A percentile compares a stretch with the other conserved stretches of the same genome.
These are phyloP conservation scores for Spialia ferax DNA, from an alignment of 2,888 invertebrate genomes.

Conservation along the genomic window DNA sequence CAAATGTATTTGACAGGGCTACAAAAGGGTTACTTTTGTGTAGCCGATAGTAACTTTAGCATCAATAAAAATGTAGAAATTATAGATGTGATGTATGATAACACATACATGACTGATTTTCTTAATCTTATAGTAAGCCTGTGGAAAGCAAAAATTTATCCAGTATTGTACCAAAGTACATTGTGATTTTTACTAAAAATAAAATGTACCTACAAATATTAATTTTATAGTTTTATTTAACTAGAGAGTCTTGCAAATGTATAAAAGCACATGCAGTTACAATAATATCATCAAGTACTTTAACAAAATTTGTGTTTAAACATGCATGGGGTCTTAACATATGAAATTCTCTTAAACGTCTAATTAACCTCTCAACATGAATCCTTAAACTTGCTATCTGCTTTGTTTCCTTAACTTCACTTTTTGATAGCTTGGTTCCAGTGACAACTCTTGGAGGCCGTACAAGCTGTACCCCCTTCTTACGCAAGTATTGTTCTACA, in stretches of 20 bases:
- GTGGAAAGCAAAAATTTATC: constrained; percentile 26
- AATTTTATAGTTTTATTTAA: not conserved
- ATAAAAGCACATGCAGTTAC: not conserved
- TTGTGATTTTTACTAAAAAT: too few species aligned
- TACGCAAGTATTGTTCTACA: not conserved
- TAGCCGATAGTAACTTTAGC: constrained; percentile 33
- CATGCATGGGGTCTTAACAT: constrained; percentile 3
- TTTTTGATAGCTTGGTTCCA: not conserved
- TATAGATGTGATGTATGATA: constrained; percentile 3
- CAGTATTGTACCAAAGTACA: not conserved
- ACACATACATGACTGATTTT: constrained; percentile 15
- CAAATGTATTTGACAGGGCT: constrained; percentile 43
- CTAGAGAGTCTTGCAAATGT: not conserved
- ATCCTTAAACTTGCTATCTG: not conserved
- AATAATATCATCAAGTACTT: not conserved
- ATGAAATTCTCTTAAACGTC: not conserved
- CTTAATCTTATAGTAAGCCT: not conserved
- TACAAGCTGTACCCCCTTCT: not conserved
- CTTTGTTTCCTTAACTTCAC: not conserved
- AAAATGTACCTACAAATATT: too few species aligned
- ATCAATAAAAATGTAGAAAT: constrained; percentile 25
- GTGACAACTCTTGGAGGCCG: not conserved
- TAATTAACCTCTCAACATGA: not conserved
- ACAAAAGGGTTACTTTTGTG: constrained; percentile 38
- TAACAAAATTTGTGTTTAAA: not conserved